These are phyloP conservation scores for Chrysaora quinquecirrha DNA, from an alignment of 30 jellyfish, hydroid and myxozoan genomes.

Conservation along the genomic window DNA sequence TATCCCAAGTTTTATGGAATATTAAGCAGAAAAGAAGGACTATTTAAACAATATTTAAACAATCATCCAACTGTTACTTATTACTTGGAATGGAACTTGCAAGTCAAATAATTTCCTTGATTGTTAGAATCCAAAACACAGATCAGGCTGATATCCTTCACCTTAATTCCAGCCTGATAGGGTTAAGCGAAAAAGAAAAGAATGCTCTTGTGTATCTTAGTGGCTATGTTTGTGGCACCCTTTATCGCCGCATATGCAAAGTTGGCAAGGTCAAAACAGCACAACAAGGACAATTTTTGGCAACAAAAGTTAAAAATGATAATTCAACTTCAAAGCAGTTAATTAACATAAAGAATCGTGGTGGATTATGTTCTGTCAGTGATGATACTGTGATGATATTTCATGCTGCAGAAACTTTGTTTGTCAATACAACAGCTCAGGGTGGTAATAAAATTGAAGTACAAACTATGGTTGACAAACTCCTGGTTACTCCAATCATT, in stretches of 20 bases:
- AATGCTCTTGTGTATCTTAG: constrained; percentile 18
- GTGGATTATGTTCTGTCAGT: constrained; percentile 37
- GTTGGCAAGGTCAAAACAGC: constrained; percentile 17
- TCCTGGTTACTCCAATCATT: constrained; percentile 23
- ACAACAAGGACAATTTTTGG: too few relatives aligned
- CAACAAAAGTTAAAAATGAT: constrained; percentile 9
- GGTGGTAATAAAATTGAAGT: constrained; percentile 18
- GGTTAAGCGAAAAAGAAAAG: not conserved
- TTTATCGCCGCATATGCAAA: constrained; percentile 23
- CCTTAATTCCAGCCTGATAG: constrained; percentile 4
- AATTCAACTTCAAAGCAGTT: constrained; percentile 6
- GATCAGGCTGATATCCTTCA: constrained; percentile 21
- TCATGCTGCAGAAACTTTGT: constrained; percentile 39
- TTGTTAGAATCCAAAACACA: constrained; percentile 5
- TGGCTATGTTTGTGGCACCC: constrained; percentile 30
- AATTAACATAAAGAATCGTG: constrained; percentile 22
- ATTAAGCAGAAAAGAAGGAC: constrained; percentile 5
- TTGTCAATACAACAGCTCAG: not conserved
- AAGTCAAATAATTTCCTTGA: constrained; percentile 12
- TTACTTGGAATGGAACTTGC: constrained; percentile 32
- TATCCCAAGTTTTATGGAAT: constrained; percentile 17
- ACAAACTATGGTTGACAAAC: not conserved
- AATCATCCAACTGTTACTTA: not conserved
- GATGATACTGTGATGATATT: constrained; percentile 29
- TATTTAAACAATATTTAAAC: too few relatives aligned